A percentile compares a stretch with the other conserved stretches of the same genome.
These are phyloP conservation scores for Drosophila emarginata DNA, from an alignment of 2,888 invertebrate genomes.

Conservation along the genomic window DNA sequence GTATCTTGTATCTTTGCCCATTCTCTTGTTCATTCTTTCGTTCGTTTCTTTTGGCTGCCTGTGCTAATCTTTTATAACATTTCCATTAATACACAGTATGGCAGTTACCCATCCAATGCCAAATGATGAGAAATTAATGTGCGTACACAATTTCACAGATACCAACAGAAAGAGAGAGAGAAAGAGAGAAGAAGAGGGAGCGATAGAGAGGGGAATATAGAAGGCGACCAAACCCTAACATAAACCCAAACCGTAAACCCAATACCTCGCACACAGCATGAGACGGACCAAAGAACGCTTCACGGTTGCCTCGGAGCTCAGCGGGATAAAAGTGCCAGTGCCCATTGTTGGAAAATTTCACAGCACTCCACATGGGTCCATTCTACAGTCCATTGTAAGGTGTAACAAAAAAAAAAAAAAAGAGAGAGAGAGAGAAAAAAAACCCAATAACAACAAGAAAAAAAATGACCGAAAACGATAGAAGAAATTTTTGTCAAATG, in stretches of 20 bases:
- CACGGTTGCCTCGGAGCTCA: conserved; percentile 57
- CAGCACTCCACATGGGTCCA: conserved; percentile 69
- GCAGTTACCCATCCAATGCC: conserved; percentile 47
- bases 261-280: conserved; percentile 62
- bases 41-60: conserved; percentile 33
- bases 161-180: conserved; percentile 16
- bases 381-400: conserved; percentile 64
- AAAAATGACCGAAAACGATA: conserved; percentile 32
- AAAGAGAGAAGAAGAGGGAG: conserved; percentile 8
- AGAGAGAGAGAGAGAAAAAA: conserved; percentile 64
- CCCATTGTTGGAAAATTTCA: conserved; percentile 75
- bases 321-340: conserved; percentile 69
- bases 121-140: conserved; percentile 78
- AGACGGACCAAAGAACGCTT: conserved; percentile 52
- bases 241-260: conserved; percentile 11
- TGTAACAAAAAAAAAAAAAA: conserved; percentile 76
- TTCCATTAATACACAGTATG: conserved; percentile 76
- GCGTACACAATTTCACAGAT: conserved; percentile 71
- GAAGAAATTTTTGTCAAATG: conserved; percentile 72
- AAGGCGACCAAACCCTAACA: conserved; percentile 20
- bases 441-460: conserved; percentile 64
- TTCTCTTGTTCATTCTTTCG: neutral
- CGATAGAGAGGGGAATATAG: conserved; percentile 12
- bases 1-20: conserved; percentile 36
- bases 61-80: conserved; percentile 69